Percentiles rank a stretch among this genome's conserved stretches.
Conservation (phyloP, 2,797 vertebrate species). For the Echiichthys vipera region DNA sequence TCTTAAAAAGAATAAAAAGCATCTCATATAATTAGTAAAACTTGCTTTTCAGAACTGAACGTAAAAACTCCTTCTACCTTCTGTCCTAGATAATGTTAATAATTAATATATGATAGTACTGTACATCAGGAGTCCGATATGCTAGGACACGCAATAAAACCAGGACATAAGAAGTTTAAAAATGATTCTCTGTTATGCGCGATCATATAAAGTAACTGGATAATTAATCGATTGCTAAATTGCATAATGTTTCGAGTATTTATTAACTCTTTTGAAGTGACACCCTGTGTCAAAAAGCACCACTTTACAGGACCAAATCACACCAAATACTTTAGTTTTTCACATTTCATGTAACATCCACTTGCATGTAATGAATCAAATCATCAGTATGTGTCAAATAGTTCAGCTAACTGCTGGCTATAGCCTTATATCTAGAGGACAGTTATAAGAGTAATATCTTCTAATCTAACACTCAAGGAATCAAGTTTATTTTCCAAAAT, state of each 20-base stretch:
- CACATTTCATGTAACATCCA: neutral
- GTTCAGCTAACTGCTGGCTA: neutral
- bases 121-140: neutral
- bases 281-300: neutral
- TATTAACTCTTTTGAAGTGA: neutral
- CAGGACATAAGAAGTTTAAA: too few relatives aligned
- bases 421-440: neutral
- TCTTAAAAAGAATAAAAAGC: constrained; percentile 70
- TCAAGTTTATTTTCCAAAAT: too few relatives aligned
- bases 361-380: neutral
- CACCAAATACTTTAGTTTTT: neutral
- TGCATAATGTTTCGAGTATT: neutral
- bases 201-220: neutral
- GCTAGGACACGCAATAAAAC: neutral
- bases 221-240: neutral
- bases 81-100: neutral
- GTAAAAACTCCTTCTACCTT: neutral
- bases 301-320: neutral
- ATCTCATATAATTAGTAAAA: neutral
- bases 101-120: constrained; percentile 7
- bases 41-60: neutral
- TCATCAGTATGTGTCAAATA: neutral
- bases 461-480: too few relatives aligned
- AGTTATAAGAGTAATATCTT: too few relatives aligned
- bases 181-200: neutral